Evolutionary conservation across 2,113 vertebrate species (phyloP).

Genomic region (Rhizomys pruinosus): DNA sequence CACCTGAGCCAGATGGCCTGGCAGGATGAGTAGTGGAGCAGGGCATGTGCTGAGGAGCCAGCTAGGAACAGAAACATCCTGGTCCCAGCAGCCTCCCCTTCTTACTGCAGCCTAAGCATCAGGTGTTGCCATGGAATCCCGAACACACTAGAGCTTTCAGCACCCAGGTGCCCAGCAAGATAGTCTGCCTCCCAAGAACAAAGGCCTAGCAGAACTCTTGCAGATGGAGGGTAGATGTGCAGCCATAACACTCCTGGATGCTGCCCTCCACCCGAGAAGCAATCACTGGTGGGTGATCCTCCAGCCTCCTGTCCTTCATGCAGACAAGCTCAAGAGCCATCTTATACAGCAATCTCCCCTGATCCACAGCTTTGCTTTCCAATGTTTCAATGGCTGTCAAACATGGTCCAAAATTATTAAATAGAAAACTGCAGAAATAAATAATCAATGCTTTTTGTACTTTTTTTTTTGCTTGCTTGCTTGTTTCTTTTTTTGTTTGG

Average conservation of each 20-base stretch:
- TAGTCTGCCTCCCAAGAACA: neutral
- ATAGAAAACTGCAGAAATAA: neutral
- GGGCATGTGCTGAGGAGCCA: neutral
- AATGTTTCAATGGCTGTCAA: neutral
- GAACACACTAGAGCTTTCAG: neutral
- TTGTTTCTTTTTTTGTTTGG: neutral
- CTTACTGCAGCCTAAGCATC: neutral
- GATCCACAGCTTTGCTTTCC: neutral
- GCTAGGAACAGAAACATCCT: too few species aligned
- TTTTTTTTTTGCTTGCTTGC: too few species aligned
- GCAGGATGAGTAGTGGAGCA: fast-evolving
- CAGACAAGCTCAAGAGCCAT: neutral
- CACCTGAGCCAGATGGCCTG: neutral
- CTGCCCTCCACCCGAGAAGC: neutral
- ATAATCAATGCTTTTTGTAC: neutral
- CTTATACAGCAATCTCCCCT: too few species aligned
- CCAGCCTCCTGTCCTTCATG: neutral
- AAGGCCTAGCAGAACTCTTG: neutral
- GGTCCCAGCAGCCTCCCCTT: neutral
- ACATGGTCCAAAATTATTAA: neutral
- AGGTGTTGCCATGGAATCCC: neutral
- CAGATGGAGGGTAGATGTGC: neutral
- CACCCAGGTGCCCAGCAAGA: neutral
- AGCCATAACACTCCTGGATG: neutral
- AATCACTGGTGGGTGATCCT: neutral